Evolutionary conservation across 1,140 invertebrate species (phyloP), one percentile per base, ranked within the genome.

Genomic region (Drosophila watanabei): DNA sequence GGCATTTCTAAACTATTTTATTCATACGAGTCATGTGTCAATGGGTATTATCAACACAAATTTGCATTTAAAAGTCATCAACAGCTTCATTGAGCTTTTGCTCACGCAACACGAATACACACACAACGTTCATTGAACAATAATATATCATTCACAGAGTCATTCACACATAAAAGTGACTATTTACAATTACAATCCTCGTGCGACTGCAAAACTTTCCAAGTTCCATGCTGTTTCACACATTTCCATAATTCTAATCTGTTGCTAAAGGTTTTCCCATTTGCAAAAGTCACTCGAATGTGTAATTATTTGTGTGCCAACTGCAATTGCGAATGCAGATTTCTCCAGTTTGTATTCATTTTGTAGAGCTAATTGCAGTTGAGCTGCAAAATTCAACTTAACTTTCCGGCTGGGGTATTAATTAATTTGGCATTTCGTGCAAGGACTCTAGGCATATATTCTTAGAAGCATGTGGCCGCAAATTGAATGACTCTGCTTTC

Each of bases 221-320:
- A 30, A n/a, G 13, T 54, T 70, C 33, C 30, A 14, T 35, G 46
- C 37, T 30, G 35, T 46, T 30, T 24, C 37, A 11, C 10, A 5
- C 2, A 70, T 70, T 71, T 70, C 37, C 54, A 73, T 75, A 61
- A 75, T 73, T 75, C 14, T 43, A 73, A 75, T 73, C 68, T 51
- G 24, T 32, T n/a, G 13, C 20, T 1, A 33, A 37, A 28, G 35
- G 6, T 54, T 46, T 43, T 4, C 20, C 48, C 46, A 37, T 39
- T 69, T 35, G 37, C 41, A 10, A 11, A n/a, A 56, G 46, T 48
- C 35, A 43, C 68, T 46, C 68, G 14, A 37, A 35, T 60, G 69
- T 73, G 56, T 73, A 73, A 73, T 45, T 51, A 58, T 51, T 71
- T 30, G n/a, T 5, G 4, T 24, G 54, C 54, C 54, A 56, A n/a